A percentile compares a stretch with the other conserved stretches of the same genome.
Evolutionary conservation across 2,797 vertebrate genomes (phyloP).

Genomic region (Heteromormyrus szaboi): DNA sequence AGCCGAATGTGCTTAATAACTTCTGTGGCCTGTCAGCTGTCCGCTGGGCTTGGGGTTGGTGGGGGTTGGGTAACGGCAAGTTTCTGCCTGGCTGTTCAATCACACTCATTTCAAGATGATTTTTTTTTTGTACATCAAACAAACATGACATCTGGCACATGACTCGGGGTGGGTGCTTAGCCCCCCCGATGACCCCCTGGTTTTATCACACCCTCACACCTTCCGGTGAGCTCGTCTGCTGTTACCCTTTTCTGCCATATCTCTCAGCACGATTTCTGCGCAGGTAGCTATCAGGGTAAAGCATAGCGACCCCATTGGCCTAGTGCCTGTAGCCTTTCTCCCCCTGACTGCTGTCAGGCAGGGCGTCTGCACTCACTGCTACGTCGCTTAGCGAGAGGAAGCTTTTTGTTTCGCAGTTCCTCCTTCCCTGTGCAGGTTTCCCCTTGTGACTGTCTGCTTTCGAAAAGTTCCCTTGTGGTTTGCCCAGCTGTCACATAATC

Average conservation of each 20-base stretch:
- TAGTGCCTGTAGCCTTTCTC: background rate
- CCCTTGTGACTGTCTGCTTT: conserved; percentile 31
- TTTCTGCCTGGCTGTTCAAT: background rate
- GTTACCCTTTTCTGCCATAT: background rate
- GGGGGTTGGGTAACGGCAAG: background rate
- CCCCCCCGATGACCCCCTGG: background rate
- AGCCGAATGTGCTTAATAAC: background rate
- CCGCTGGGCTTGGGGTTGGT: background rate
- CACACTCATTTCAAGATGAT: background rate
- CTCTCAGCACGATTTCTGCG: background rate
- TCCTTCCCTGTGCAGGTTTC: conserved; percentile 9
- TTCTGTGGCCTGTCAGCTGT: background rate
- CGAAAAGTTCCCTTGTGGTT: conserved; percentile 1
- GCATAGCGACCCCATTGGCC: background rate
- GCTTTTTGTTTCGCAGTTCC: background rate
- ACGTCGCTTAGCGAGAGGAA: background rate
- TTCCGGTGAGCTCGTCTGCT: background rate
- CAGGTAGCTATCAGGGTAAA: no score
- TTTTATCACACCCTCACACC: background rate
- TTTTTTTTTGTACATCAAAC: background rate
- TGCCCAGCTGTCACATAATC: background rate
- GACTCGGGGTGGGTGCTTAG: background rate
- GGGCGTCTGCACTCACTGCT: background rate
- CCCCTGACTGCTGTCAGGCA: background rate
- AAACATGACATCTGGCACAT: background rate